Conservation (phyloP, 2,113 vertebrate genomes). For the Monopterus albus region DNA sequence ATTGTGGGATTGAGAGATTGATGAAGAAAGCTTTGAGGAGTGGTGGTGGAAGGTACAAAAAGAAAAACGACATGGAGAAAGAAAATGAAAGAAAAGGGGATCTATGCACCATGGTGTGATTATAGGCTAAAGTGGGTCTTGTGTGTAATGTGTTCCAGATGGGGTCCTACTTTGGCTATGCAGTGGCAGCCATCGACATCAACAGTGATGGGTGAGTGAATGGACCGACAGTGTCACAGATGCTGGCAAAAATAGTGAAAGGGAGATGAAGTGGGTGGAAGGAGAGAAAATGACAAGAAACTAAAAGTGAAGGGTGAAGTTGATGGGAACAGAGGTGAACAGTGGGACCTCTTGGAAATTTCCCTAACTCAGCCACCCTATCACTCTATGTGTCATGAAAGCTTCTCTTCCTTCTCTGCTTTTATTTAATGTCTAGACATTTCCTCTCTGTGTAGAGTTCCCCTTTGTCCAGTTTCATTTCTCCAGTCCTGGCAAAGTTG, state of each 20-base stretch:
- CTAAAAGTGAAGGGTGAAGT: conserved; percentile 1
- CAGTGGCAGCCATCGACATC: conserved; percentile 88
- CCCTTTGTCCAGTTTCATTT: conserved; percentile 28
- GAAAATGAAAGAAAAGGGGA: conserved; percentile 54
- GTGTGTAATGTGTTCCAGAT: conserved; percentile 84
- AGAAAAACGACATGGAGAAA: conserved; percentile 22
- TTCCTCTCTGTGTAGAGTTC: background rate
- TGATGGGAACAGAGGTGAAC: conserved; percentile 15
- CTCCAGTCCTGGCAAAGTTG: background rate
- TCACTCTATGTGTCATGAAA: conserved; percentile 31
- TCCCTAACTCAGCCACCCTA: background rate
- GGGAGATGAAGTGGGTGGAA: background rate
- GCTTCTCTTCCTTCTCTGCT: background rate
- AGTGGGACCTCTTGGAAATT: background rate
- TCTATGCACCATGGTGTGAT: conserved; percentile 52
- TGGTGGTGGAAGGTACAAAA: conserved; percentile 22
- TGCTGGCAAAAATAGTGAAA: background rate
- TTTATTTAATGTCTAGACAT: too few relatives aligned
- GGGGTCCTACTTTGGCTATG: conserved; percentile 92
- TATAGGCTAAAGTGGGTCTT: conserved; percentile 62
- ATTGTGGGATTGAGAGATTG: conserved; percentile 56
- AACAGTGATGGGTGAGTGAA: conserved; percentile 90
- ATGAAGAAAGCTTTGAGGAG: conserved; percentile 45
- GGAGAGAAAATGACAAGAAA: background rate
- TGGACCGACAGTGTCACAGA: conserved; percentile 16